Base-by-base conservation (phyloP, 2,113 vertebrate species). In the Aphelocoma coerulescens region DNA sequence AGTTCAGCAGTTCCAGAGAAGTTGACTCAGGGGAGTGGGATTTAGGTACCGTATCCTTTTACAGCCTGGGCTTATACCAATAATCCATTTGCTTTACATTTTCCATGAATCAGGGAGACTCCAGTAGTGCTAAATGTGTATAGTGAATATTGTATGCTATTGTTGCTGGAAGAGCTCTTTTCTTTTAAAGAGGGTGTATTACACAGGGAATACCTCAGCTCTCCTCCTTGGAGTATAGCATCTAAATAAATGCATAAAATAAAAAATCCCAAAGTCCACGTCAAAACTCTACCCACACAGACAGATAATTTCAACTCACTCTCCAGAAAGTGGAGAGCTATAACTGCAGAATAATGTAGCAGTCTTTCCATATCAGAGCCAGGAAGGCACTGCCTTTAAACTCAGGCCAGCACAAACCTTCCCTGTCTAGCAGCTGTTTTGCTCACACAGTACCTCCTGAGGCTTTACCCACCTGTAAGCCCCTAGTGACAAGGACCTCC, bases 201-300 rank as follows among this genome's bases (percentile, higher is more conserved):
- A 79, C 26, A 63, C 3, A 85, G 82, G 88, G 58, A 88, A 90
- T 49, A 83, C 68, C 78, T 78, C 63, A 85, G 30, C 15, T 92
- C 32, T 88, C 28, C 35, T 85, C 44, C 61, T 93, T 68, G n/a
- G n/a, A 91, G 41, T 59, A 78, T 2, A 88, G 28, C 41, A 44
- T n/a, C 54, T 75, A 68, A 83, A 51, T 21, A 59, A 51, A 69
- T 57, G 43, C 4, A 58, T 59, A 26, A 51, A 44, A 67, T 76
- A 77, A 72, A 41, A 43, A 79, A 59, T 19, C 39, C 33, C n/a
- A 65, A 85, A 92, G 26, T 57, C 21, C 3, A 16, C 0, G 0
- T 95, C 91, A 93, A 92, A 91, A 63, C 33, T 68, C 65, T 93
- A 37, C 86, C 76, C 76, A 89, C 73, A 87, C 48, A 83, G 78